These are phyloP conservation scores for Equus przewalskii DNA, from an alignment of 2,113 vertebrate species.

Conservation along the genomic window DNA sequence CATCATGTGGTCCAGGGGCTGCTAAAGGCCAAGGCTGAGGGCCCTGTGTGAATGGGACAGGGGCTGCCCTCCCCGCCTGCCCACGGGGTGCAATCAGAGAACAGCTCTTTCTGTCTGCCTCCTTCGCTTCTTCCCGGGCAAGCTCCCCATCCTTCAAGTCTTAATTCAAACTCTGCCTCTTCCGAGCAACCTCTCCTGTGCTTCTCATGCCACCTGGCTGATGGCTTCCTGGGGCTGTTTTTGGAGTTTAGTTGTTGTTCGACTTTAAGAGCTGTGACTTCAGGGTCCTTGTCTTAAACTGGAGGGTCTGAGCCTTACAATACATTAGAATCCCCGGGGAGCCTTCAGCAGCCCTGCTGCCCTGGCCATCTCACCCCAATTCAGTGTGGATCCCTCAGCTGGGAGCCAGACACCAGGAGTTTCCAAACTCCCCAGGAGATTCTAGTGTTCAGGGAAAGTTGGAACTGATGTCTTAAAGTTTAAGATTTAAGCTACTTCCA, in stretches of 20 bases:
- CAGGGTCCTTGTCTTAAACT: not conserved
- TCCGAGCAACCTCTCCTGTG: not conserved
- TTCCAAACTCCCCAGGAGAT: not conserved
- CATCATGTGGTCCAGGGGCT: not conserved
- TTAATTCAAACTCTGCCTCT: not conserved
- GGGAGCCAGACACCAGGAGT: not conserved
- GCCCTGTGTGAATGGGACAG: not conserved
- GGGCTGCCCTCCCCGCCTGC: not conserved
- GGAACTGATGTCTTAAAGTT: not conserved
- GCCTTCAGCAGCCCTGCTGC: not conserved
- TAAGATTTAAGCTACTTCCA: not conserved
- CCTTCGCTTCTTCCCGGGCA: not conserved
- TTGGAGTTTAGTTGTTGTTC: not conserved
- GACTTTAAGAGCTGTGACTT: not conserved
- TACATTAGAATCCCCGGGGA: not conserved
- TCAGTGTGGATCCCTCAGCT: not conserved
- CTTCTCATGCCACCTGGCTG: not conserved
- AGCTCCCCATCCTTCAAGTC: not conserved
- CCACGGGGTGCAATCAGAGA: rapidly evolving
- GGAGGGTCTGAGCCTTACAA: not conserved
- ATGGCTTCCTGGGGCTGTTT: not conserved
- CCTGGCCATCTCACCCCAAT: not conserved
- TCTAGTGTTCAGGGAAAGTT: not conserved
- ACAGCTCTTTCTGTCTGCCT: not conserved
- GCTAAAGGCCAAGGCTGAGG: not conserved